Evolutionary conservation across 2,113 vertebrate species (phyloP), one percentile per base, ranked within the genome.

Genomic region (Petromus typicus): DNA sequence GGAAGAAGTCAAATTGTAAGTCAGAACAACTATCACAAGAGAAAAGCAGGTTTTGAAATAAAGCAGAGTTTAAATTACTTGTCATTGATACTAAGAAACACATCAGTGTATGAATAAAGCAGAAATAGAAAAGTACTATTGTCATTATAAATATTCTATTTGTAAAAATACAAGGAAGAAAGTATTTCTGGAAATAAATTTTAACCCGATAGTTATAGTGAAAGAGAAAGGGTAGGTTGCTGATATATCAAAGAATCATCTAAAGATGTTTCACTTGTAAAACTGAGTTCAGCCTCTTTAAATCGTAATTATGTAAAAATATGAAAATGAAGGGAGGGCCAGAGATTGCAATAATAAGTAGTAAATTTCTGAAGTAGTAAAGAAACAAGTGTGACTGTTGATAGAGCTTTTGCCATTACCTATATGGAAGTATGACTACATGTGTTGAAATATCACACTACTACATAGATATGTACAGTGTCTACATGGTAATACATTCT

Each of bases 1-100:
- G n/a, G 34, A 94, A 89, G 59, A 73, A 63, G 10, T 43, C 45
- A 48, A 45, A 66, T 80, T 73, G 37, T 66, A 57, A 83, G 48
- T 51, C 48, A 51, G 87, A 91, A 63, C 45, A n/a, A 90, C 64
- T 84, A 87, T 76, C 34, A 30, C 80, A 94, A 59, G 92, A 83
- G 93, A 90, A 95, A 92, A 97, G 71, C 93, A 96, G 85, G 66
- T 96, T 87, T 64, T 85, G 87, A 96, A 84, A 93, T 48, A 94
- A 82, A 78, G 76, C 87, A 96, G 66, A 93, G 43, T 85, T 90
- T 90, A 92, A 91, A 88, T 20, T 75, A 30, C 92, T 93, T 92
- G 92, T 86, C 95, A 93, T 71, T 43, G 40, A 64, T 83, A 83
- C 54, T 87, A 86, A 95, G 67, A 92, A 89, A 83, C n/a, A 83